Evolutionary conservation across 2,113 vertebrate species (phyloP).

Genomic region (Oenanthe melanoleuca): DNA sequence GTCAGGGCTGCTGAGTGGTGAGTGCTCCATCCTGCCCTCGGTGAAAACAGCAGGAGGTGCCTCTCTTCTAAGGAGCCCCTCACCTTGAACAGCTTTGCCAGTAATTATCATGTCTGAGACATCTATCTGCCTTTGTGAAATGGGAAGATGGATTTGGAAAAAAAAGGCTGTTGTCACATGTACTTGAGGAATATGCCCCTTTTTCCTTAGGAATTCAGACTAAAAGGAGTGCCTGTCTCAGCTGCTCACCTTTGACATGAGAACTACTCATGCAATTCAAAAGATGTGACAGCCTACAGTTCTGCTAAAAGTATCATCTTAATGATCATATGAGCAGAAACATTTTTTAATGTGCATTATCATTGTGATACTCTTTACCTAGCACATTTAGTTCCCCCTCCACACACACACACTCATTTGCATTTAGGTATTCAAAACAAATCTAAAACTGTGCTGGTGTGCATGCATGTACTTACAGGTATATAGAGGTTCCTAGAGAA

Average conservation of each 20-base stretch:
- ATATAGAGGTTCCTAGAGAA: neutral
- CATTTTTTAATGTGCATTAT: neutral
- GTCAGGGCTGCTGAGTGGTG: rapidly evolving
- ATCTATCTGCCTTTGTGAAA: neutral
- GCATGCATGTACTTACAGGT: neutral
- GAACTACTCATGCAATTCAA: neutral
- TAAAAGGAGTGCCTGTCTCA: neutral
- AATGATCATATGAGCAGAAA: neutral
- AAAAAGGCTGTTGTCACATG: neutral
- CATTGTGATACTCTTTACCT: neutral
- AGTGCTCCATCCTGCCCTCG: neutral
- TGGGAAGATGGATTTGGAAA: neutral
- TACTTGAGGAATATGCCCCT: neutral
- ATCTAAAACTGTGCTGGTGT: neutral
- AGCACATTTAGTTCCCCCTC: neutral
- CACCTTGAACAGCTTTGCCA: neutral
- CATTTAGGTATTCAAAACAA: neutral
- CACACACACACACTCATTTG: neutral
- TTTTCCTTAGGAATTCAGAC: neutral
- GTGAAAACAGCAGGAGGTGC: neutral
- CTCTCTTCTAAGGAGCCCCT: neutral
- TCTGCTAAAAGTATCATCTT: neutral
- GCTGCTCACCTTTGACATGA: neutral
- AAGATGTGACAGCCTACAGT: neutral
- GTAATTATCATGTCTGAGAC: neutral